Evolutionary conservation across 2,888 invertebrate species (phyloP).

Genomic region (Diarsia dahlii): DNA sequence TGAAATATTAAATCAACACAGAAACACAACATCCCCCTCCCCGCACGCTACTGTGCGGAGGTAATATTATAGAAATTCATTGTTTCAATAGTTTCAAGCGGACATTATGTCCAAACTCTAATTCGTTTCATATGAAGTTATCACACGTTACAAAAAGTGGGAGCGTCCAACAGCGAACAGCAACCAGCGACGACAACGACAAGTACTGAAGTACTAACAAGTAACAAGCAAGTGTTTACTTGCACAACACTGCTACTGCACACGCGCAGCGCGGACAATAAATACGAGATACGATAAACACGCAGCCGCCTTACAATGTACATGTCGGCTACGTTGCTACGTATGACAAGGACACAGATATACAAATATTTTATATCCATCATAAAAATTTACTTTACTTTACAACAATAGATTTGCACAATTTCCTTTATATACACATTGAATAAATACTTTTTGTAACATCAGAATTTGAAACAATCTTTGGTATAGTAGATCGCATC

Average conservation of each 20-base stretch:
- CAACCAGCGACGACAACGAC: slow-evolving; percentile 8
- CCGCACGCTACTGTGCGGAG: slow-evolving; percentile 54
- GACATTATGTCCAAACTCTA: slow-evolving; percentile 60
- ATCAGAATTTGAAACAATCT: slow-evolving; percentile 76
- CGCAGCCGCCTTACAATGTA: slow-evolving; percentile 22
- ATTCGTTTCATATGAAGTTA: slow-evolving; percentile 69
- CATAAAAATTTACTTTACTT: slow-evolving; percentile 63
- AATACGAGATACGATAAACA: slow-evolving; percentile 24
- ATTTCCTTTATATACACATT: slow-evolving; percentile 69
- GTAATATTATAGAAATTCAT: slow-evolving; percentile 59
- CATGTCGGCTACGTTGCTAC: slow-evolving; percentile 11
- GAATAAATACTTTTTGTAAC: slow-evolving; percentile 71
- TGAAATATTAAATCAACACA: slow-evolving; percentile 59
- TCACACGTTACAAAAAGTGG: slow-evolving; percentile 67
- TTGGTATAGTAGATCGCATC: slow-evolving; percentile 74
- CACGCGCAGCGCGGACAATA: slow-evolving; percentile 14
- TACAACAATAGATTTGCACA: slow-evolving; percentile 68
- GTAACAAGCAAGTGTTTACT: slow-evolving; percentile 40
- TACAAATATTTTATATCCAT: slow-evolving; percentile 66
- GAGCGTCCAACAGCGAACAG: slow-evolving; percentile 45
- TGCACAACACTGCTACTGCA: slow-evolving; percentile 12
- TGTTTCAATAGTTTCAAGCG: slow-evolving; percentile 56
- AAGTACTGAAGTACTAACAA: slow-evolving; percentile 50
- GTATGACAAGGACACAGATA: slow-evolving; percentile 48
- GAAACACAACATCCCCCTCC: slow-evolving; percentile 55